Evolutionary conservation across 2,113 vertebrate genomes (phyloP), one percentile per base, ranked within the genome.

Genomic region (Drymodes brunneopygia): DNA sequence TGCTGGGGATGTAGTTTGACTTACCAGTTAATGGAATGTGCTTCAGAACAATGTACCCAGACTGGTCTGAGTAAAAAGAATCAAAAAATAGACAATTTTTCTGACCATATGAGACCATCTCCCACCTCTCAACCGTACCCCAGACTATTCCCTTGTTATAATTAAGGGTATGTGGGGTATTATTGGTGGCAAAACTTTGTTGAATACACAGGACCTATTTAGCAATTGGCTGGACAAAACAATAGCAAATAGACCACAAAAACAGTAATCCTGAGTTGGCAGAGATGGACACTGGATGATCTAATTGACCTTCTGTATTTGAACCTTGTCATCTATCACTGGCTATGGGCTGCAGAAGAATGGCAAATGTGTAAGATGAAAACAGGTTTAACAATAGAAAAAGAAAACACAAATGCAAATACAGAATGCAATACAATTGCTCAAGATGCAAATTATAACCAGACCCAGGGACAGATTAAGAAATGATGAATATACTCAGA

Each of bases 311-410:
- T 78, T 70, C 75, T 86, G 56, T 13, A 6, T 83, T 73, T 83
- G 71, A 94, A 77, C 74, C 60, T 94, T 95, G 66, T 95, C 74
- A 94, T 97, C 87, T 95, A 1, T 66, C 50, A 53, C 64, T 88
- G 92, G 74, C 77, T 84, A 87, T 7, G 12, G 90, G 88, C 77
- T 93, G 51, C 54, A 91, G 66, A 97, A 91, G 74, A 95, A 96
- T 90, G 79, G 86, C 80, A 88, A 91, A 93, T 4, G 85, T 80
- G 51, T 78, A 82, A 90, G 81, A 94, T 85, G 81, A 96, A 94
- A 91, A 95, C 65, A 94, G 71, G 73, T 95, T 92, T 95, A 82
- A 94, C 91, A 95, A 97, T 48, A 94, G 91, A 81, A 95, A 89
- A 95, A 95, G 86, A 90, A 92, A 95, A 94, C 73, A 81, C 31